Evolutionary conservation across 1,140 invertebrate species (phyloP).

Genomic region (Drosophila pandora): DNA sequence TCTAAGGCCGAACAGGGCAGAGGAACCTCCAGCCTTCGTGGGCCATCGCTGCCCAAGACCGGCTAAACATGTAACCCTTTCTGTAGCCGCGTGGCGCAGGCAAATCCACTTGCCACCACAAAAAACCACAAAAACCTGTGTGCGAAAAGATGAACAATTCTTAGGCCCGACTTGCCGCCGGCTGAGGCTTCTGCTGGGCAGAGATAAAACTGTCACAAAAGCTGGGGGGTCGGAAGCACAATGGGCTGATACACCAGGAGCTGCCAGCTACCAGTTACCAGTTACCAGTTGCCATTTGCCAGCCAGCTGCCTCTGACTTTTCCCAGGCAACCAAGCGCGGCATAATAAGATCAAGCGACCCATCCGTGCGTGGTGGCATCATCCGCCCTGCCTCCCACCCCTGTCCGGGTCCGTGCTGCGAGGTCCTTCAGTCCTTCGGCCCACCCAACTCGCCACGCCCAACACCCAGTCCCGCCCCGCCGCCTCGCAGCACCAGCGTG

Average conservation of each 20-base stretch:
- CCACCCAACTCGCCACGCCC: constrained; percentile 39
- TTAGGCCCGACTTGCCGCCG: constrained; percentile 11
- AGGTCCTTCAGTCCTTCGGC: constrained; percentile 17
- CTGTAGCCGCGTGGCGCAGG: constrained; percentile 56
- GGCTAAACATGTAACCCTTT: constrained; percentile 18
- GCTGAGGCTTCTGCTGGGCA: constrained; percentile 58
- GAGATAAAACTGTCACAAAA: constrained; percentile 78
- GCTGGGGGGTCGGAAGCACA: constrained; percentile 20
- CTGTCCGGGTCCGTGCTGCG: neutral
- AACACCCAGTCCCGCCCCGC: constrained; percentile 6
- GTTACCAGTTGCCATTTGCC: constrained; percentile 1
- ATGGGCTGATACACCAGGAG: constrained; percentile 9
- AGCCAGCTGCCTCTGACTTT: constrained; percentile 63
- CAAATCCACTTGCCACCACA: constrained; percentile 55
- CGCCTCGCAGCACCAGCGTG: constrained; percentile 9
- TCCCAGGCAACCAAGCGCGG: constrained; percentile 75
- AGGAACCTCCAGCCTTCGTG: neutral
- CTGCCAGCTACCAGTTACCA: constrained; percentile 4
- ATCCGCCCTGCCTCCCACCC: constrained; percentile 34
- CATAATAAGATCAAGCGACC: constrained; percentile 78
- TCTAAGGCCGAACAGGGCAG: constrained; percentile 18
- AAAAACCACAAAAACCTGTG: constrained; percentile 36
- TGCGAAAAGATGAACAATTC: constrained; percentile 45
- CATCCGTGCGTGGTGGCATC: constrained; percentile 66
- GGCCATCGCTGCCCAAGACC: neutral